phyloP scores from a whole-genome alignment of 2,888 invertebrate genomes.

The Drosophila borealis region DNA sequence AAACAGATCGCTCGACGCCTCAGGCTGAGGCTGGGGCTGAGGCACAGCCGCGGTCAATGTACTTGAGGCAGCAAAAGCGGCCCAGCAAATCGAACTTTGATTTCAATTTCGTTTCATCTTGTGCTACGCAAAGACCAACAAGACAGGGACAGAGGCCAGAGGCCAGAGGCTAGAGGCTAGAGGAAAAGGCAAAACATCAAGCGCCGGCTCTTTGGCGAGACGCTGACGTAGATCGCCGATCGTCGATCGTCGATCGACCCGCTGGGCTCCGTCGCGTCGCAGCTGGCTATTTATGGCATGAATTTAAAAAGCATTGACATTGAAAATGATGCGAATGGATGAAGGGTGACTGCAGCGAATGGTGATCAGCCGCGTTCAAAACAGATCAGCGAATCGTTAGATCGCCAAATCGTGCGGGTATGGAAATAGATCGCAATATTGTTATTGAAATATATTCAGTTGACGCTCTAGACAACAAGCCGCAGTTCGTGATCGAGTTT shows the following conservation, averaged over 20 bases:
- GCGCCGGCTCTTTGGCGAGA: slow-evolving; percentile 22
- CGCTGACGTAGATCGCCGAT: slow-evolving; percentile 5
- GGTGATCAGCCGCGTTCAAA: not conserved
- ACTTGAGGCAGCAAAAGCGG: slow-evolving; percentile 44
- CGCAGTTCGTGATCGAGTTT: not conserved
- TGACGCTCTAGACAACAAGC: not conserved
- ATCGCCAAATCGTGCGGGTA: slow-evolving; percentile 16
- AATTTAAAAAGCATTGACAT: slow-evolving; percentile 76
- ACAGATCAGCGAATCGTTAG: slow-evolving; percentile 11
- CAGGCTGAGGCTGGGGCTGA: slow-evolving; percentile 7
- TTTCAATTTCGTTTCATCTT: slow-evolving; percentile 61
- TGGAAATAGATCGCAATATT: slow-evolving; percentile 11
- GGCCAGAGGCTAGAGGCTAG: not conserved
- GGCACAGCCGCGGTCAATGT: slow-evolving; percentile 61
- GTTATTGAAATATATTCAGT: slow-evolving; percentile 6
- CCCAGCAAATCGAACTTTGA: slow-evolving; percentile 38
- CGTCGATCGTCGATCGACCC: slow-evolving; percentile 7
- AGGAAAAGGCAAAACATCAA: not conserved
- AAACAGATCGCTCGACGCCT: slow-evolving; percentile 21
- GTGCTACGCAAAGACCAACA: slow-evolving; percentile 38
- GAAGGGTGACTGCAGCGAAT: slow-evolving; percentile 17
- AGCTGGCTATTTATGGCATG: slow-evolving; percentile 59
- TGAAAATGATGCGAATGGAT: slow-evolving; percentile 70
- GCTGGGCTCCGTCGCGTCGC: slow-evolving; percentile 26
- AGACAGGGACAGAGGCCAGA: slow-evolving; percentile 5